Evolutionary conservation across 2,797 vertebrate genomes (phyloP).

Genomic region (Pyrrhura leucotis): DNA sequence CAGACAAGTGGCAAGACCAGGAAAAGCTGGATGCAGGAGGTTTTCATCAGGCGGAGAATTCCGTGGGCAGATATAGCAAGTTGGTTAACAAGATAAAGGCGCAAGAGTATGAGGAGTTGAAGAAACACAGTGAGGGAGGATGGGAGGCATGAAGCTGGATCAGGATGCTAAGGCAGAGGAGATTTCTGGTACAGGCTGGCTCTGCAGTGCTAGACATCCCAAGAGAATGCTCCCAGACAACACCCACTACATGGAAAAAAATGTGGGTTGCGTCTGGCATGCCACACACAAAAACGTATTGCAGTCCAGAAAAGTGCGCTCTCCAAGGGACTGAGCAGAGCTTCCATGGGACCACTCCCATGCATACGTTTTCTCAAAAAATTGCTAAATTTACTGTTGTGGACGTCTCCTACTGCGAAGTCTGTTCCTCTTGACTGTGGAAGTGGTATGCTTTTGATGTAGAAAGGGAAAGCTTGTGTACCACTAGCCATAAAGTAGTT

Average conservation of each 20-base stretch:
- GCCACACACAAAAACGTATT: background rate
- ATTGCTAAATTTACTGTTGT: background rate
- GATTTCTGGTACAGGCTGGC: background rate
- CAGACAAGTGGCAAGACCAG: conserved; percentile 40
- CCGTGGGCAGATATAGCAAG: conserved; percentile 65
- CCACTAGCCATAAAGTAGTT: background rate
- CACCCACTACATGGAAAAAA: background rate
- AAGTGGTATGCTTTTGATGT: background rate
- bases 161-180: background rate
- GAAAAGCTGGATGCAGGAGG: conserved; percentile 38
- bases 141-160: background rate
- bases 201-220: background rate
- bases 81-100: conserved; percentile 47
- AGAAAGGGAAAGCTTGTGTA: background rate
- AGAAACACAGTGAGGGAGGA: background rate
- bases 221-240: background rate
- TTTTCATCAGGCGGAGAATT: conserved; percentile 70
- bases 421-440: background rate
- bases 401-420: background rate
- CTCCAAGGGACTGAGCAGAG: background rate
- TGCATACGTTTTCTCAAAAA: background rate
- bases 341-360: background rate
- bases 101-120: background rate
- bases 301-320: background rate
- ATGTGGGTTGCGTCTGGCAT: background rate